phyloP scores from a whole-genome alignment of 2,113 vertebrate genomes.

The Micronycteris hirsuta region DNA sequence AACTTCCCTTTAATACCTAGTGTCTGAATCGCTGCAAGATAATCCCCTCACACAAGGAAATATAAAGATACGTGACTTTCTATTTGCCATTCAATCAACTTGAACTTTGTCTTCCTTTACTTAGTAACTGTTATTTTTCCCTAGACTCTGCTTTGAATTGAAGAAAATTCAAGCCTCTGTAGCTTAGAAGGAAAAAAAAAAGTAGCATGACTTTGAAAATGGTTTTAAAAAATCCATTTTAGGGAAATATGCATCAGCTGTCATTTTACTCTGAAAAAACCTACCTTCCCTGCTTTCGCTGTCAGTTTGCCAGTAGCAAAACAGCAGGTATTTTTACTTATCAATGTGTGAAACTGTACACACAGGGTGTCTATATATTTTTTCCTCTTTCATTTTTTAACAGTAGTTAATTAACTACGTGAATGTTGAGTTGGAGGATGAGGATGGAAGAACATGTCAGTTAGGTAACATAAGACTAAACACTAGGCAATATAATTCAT shows the following conservation, averaged over 20 bases:
- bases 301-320: neutral
- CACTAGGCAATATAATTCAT: neutral
- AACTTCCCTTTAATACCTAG: neutral
- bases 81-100: neutral
- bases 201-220: neutral
- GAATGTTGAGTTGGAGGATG: neutral
- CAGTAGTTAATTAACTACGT: neutral
- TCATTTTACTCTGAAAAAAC: neutral
- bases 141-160: neutral
- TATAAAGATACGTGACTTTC: neutral
- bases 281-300: neutral
- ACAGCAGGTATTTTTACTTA: slow-evolving; percentile 50
- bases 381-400: slow-evolving; percentile 33
- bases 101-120: neutral
- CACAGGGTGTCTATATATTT: neutral
- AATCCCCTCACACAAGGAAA: neutral
- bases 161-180: neutral
- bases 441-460: neutral
- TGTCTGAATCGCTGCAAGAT: neutral
- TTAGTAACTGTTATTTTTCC: neutral
- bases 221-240: neutral
- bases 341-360: slow-evolving; percentile 24
- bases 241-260: neutral
- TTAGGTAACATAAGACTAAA: neutral
- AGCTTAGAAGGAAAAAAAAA: neutral